phyloP scores from a whole-genome alignment of 2,797 vertebrate species.

The Sylvia borin region DNA sequence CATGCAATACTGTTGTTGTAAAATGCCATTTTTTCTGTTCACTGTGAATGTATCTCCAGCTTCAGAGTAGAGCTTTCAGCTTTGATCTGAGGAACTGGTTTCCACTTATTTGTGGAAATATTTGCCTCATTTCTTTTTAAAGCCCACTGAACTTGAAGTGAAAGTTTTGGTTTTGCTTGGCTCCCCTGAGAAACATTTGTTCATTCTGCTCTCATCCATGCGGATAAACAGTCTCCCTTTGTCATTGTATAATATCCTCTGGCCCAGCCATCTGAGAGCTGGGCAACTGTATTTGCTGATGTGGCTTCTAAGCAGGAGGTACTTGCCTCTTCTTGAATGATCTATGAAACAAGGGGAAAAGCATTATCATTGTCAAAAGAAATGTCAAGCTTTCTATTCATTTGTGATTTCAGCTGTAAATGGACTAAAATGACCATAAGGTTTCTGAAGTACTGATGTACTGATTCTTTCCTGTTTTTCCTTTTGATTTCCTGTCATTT shows the following conservation, averaged over 20 bases:
- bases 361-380: neutral
- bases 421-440: neutral
- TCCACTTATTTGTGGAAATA: neutral
- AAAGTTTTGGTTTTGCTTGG: conserved; percentile 7
- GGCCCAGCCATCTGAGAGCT: neutral
- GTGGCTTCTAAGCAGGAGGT: neutral
- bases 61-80: neutral
- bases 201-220: fast-evolving
- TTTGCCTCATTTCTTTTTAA: conserved; percentile 41
- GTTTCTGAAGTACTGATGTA: neutral
- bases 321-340: neutral
- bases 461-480: neutral
- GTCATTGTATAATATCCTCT: neutral
- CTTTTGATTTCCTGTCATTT: neutral
- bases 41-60: neutral
- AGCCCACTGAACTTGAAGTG: neutral
- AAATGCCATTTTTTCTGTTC: neutral
- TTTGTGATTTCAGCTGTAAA: neutral
- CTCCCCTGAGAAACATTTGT: conserved; percentile 10
- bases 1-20: neutral
- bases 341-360: neutral
- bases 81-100: neutral
- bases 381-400: neutral
- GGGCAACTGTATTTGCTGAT: neutral
- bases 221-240: neutral